Evolutionary conservation across 2,888 invertebrate genomes (phyloP).

Genomic region (Phaonia tiefii): DNA sequence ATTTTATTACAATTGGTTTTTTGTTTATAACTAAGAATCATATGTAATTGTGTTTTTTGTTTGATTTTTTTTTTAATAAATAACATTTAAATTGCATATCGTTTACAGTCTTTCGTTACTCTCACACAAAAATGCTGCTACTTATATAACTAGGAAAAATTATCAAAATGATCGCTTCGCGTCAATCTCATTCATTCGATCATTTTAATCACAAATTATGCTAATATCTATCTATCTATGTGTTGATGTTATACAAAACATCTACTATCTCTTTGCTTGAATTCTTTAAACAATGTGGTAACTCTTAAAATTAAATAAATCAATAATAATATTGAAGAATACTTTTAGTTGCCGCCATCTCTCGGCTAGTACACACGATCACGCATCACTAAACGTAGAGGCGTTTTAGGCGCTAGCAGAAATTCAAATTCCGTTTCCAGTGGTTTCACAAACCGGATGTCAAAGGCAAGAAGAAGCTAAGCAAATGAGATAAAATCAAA

Average conservation of each 20-base stretch:
- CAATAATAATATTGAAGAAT: constrained; percentile 31
- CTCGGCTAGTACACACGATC: constrained; percentile 81
- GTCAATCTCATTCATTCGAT: background rate
- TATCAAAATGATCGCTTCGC: constrained; percentile 28
- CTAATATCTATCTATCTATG: constrained; percentile 57
- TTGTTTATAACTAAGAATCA: constrained; percentile 1
- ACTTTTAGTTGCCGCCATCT: constrained; percentile 15
- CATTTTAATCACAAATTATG: constrained; percentile 58
- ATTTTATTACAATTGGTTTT: constrained; percentile 22
- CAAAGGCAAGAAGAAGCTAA: constrained; percentile 87
- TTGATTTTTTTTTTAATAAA: constrained; percentile 54
- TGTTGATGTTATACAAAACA: constrained; percentile 20
- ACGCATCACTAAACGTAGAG: constrained; percentile 85
- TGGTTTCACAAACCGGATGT: constrained; percentile 85
- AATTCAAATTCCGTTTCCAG: constrained; percentile 91
- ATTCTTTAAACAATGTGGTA: constrained; percentile 43
- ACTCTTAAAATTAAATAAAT: constrained; percentile 47
- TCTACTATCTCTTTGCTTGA: no score
- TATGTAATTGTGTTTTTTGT: constrained; percentile 26
- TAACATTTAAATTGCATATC: constrained; percentile 72
- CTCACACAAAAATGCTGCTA: constrained; percentile 75
- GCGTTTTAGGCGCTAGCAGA: constrained; percentile 88
- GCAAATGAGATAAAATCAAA: background rate
- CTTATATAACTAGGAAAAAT: constrained; percentile 70
- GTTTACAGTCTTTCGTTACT: constrained; percentile 76